Evolutionary conservation across 2,113 vertebrate genomes (phyloP), one percentile per base, ranked within the genome.

Genomic region (Todiramphus chloris): DNA sequence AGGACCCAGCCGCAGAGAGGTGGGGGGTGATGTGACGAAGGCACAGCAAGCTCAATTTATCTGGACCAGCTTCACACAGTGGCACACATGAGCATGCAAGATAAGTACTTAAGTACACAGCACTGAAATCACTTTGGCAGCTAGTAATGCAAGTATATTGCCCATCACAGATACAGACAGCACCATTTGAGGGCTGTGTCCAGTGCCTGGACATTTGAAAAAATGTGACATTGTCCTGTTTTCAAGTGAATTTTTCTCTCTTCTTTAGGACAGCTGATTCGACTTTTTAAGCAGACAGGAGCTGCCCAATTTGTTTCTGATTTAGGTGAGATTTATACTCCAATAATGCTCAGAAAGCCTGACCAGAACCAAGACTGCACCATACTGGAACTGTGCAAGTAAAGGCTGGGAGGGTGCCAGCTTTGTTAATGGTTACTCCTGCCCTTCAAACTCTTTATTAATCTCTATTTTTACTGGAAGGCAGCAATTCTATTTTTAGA

Each of bases 371-470:
- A 90, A 63, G 33, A 58, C n/a, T 81, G 35, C 60, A 68, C 16
- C 9, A 33, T 24, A 46, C 18, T 76, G 53, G 79, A 94, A 75
- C n/a, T 44, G 31, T 43, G 35, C 69, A 92, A 94, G 48, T 14
- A 76, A 89, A 84, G 27, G 4, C 41, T 93, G 63, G 20, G 43
- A 68, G 17, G 6, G 18, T 87, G 92, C 80, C 92, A 94, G 44
- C 10, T 78, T 66, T 72, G 89, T 94, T 95, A 95, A 91, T 84
- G 24, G 76, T 87, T 96, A 94, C 53, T 84, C 12, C 13, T 84
- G 58, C 69, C 60, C 80, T 91, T 74, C 68, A 75, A 89, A 90
- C 83, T 11, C 59, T 69, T 10, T 50, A 59, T 70, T 90, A 87
- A 43, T 93, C 0, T 43, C 76, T 79, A 74, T 76, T 81, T 78